A percentile compares a stretch with the other conserved stretches of the same genome.
Evolutionary conservation across 1,140 invertebrate genomes (phyloP).

Genomic region (Aricia agestis): DNA sequence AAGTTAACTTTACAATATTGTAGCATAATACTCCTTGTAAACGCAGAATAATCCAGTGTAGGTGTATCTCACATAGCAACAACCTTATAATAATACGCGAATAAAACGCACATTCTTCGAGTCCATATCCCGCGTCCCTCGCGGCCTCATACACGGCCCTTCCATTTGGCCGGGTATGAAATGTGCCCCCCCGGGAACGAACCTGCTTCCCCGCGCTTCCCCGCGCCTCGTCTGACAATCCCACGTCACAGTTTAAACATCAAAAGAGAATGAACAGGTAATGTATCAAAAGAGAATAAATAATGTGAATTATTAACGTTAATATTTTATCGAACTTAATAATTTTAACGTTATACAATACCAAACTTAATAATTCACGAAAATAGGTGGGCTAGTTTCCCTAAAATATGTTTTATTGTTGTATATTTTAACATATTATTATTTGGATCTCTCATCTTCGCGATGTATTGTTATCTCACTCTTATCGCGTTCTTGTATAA

Average conservation of each 20-base stretch:
- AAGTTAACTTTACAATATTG: too few species aligned
- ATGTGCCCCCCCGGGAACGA: constrained; percentile 31
- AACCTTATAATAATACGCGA: neutral
- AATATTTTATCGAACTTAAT: neutral
- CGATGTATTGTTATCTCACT: too few species aligned
- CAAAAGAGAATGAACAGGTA: neutral
- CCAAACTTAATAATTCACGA: neutral
- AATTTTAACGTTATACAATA: neutral
- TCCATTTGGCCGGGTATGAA: constrained; percentile 34
- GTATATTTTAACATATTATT: neutral
- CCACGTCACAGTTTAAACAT: constrained; percentile 7
- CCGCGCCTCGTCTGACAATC: neutral
- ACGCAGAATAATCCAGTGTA: neutral
- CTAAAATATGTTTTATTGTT: neutral
- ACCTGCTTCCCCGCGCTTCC: constrained; percentile 30
- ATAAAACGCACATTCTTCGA: neutral
- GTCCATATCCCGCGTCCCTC: constrained; percentile 19
- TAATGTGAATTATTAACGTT: neutral
- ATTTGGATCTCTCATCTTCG: too few species aligned
- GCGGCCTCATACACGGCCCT: constrained; percentile 27
- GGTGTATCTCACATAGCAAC: neutral
- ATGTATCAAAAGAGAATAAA: constrained; percentile 5
- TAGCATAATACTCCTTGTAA: too few species aligned
- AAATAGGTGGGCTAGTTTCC: neutral
- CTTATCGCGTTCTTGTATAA: too few species aligned